Evolutionary conservation across 2,888 invertebrate species (phyloP), one percentile per base, ranked within the genome.

Genomic region (Scelioninae gen. 1): DNA sequence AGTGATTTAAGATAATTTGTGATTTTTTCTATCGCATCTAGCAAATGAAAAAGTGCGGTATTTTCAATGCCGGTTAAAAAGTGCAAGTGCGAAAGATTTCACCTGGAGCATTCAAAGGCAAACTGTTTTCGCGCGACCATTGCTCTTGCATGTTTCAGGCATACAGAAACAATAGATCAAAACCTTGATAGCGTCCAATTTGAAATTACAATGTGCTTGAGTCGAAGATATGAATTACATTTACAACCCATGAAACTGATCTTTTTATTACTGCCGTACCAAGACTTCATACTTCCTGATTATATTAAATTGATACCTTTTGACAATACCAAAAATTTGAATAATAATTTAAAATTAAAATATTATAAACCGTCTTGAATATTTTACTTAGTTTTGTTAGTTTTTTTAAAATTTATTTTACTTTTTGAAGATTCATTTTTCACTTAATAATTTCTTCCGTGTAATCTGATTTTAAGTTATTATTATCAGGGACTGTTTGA

Each of bases 1-100:
- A 31, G 32, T 32, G 51, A 63, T 53, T 63, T 63, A 43, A 53
- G 68, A 55, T 56, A 63, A 55, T 60, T 23, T 34, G 16, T n/a
- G 13, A 49, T 76, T 66, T 66, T 66, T 15, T 16, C 55, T 49
- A 16, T 56, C n/a, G 10, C 38, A 11, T 11, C 16, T 6, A 10
- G 9, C 11, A 23, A 23, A 62, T 38, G 38, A 77, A 40, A 8
- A 40, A 40, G 10, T 3, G 9, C 6, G 3, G 49, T 23, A 23
- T 49, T 49, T 49, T 47, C 38, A 56, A 49, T 55, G 55, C 13
- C 43, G 10, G 29, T 38, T 15, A 45, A 63, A 71, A 60, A 68
- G 15, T 32, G 58, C 49, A 66, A 51, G 40, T 58, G 51, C 49
- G 45, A 77, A 69, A 63, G 62, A 71, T 78, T 78, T 78, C 78